Base-by-base conservation (phyloP, 2,888 invertebrate species). In the Drosophila birchii region DNA sequence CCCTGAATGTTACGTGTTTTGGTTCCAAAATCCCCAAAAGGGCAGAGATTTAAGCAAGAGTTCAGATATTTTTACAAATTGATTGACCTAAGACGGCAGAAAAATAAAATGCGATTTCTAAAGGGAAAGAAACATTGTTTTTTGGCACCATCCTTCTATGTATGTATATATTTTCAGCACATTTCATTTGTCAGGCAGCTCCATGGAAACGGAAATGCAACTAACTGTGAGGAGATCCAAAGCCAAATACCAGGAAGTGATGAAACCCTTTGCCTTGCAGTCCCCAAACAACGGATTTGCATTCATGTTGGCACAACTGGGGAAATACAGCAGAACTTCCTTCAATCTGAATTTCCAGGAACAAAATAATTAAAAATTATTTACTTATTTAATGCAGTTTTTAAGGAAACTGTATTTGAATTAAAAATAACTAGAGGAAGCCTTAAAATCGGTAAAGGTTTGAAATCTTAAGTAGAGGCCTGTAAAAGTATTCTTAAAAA, bases 41-140 rank as follows among this genome's bases (percentile, higher is more conserved):
- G 38, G 34, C 58, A 18, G 34, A 71, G 20, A 36, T 34, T 69
- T 41, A 39, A 41, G 47, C 36, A 16, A 58, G 26, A 71, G 49
- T 60, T 62, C 32, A 67, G 56, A 68, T 77, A 81, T 85, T 81
- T 81, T 77, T 79, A 77, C 64, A 87, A 47, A 57, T 26, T 49
- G 14, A 36, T 47, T 70, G 58, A 34, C 34, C 44, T 36, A 18
- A 68, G 9, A 68, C 14, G 45, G 20, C 36, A 60, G 38, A 57
- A 36, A 38, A 29, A 51, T 62, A 44, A 47, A 71, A 43, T 64
- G 57, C 49, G 64, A 47, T 66, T 62, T 54, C 34, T 5, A 45
- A 6, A 34, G 62, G 67, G 26, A 26, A 26, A 26, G 26, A 68
- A 45, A 58, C 43, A 53, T 23, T n/a, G 41, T 60, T 7, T 14